phyloP scores from a whole-genome alignment of 2,888 invertebrate genomes.

The Acanthococcus lagerstroemiae region DNA sequence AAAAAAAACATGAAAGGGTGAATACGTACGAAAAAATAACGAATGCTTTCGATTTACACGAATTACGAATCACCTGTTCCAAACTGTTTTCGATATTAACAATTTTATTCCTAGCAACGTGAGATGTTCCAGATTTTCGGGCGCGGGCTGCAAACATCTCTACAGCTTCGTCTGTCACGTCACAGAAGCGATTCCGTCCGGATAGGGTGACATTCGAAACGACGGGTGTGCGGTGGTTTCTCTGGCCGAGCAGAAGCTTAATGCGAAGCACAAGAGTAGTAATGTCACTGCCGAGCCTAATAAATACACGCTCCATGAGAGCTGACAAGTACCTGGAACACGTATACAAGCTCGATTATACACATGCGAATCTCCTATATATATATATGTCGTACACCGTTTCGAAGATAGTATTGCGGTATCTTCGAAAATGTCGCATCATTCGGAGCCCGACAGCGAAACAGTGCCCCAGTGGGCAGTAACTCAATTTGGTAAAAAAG shows the following conservation, averaged over 20 bases:
- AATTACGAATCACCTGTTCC: too few relatives aligned
- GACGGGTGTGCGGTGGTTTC: slow-evolving; percentile 34
- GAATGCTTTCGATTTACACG: too few relatives aligned
- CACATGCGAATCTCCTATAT: too few relatives aligned
- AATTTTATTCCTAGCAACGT: too few relatives aligned
- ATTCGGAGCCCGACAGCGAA: neutral
- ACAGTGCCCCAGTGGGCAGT: neutral
- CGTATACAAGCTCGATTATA: slow-evolving; percentile 23
- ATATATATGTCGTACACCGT: too few relatives aligned
- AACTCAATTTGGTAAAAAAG: neutral
- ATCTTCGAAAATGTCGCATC: neutral
- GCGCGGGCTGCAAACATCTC: too few relatives aligned
- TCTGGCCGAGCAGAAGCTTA: slow-evolving; percentile 50
- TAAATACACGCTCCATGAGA: slow-evolving; percentile 50
- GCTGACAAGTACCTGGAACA: slow-evolving; percentile 48
- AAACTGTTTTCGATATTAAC: too few relatives aligned
- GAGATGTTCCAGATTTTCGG: too few relatives aligned
- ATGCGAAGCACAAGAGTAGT: slow-evolving; percentile 47
- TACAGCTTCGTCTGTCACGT: slow-evolving; percentile 20
- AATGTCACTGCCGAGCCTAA: slow-evolving; percentile 46
- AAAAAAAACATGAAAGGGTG: too few relatives aligned
- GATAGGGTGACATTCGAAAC: slow-evolving; percentile 29
- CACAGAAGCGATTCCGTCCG: slow-evolving; percentile 20
- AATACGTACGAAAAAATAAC: too few relatives aligned
- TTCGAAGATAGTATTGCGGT: too few relatives aligned